Base-by-base conservation (phyloP, 2,113 vertebrate species). In the Rallus limicola region DNA sequence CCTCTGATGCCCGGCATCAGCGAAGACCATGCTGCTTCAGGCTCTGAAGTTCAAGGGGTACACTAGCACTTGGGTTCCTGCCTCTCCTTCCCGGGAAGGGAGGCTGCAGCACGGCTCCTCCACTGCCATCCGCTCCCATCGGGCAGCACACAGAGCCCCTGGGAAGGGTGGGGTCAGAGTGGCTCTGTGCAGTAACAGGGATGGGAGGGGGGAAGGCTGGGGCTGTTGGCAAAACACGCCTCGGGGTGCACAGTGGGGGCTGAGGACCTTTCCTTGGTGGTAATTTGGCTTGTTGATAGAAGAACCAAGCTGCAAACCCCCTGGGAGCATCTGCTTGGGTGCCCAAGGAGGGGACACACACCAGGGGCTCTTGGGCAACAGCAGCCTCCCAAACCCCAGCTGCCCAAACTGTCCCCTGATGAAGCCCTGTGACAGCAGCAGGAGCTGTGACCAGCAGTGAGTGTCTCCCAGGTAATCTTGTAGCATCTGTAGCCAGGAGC, bases 41-140 rank as follows among this genome's bases (percentile, higher is more conserved):
- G 68, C 20, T 38, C 48, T 64, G 63, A 11, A 31, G 34, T 31
- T 82, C 55, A 28, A 7, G 7, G 71, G 25, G 16, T 3, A 3
- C 84, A 55, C 7, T 4, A 23, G 29, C 6, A 20, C 53, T 63
- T 40, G 2, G 2, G 10, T 33, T 77, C 44, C 38, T 52, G 55
- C 38, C 78, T 77, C 64, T 8, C 16, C 44, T 2, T 24, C 28
- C n/a, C 5, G 24, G 68, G 40, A 33, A 14, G 24, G 3, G 71
- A 13, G 14, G 29, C 31, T 58, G 15, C 38, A 38, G 44, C 56
- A 7, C 13, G 5, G 68, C 65, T 21, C 11, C 55, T 42, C 23
- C 1, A 9, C 64, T 65, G 52, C 34, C 2, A 0, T 31, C 71
- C 19, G 31, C 25, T 42, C 60, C 75, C 7, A 0, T 4, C 0